phyloP scores from a whole-genome alignment of 2,797 vertebrate species.

The Cheirogaleus major region DNA sequence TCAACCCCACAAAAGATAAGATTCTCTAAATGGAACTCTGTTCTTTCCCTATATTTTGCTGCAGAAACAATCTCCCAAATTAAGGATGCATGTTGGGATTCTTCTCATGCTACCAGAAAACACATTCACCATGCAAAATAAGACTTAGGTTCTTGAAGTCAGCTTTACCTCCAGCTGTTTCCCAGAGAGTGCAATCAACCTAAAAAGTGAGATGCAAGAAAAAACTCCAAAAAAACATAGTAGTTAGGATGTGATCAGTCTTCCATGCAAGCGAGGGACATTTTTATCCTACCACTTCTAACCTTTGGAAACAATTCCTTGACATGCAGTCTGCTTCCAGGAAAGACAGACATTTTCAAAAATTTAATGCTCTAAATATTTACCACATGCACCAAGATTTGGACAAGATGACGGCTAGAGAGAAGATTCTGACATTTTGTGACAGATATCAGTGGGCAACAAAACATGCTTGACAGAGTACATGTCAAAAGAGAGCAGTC shows the following conservation, averaged over 20 bases:
- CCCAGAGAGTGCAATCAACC: conserved; percentile 1
- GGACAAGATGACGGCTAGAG: neutral
- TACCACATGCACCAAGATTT: conserved; percentile 75
- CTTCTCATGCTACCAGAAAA: conserved; percentile 51
- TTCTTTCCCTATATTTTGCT: neutral
- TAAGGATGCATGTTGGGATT: conserved; percentile 70
- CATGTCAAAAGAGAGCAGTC: conserved; percentile 56
- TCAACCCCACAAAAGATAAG: neutral
- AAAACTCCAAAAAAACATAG: neutral
- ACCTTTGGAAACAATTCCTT: conserved; percentile 55
- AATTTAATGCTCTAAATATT: conserved; percentile 11
- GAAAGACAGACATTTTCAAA: conserved; percentile 51
- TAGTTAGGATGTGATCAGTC: conserved; percentile 9
- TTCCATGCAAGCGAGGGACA: conserved; percentile 69
- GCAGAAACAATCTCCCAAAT: conserved; percentile 57
- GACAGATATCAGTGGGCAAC: neutral
- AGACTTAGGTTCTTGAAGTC: neutral
- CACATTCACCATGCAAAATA: conserved; percentile 21
- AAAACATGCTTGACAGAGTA: conserved; percentile 33
- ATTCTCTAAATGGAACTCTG: neutral
- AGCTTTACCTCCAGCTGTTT: conserved; percentile 23
- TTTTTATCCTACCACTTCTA: conserved; percentile 26
- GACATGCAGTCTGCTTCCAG: conserved; percentile 68
- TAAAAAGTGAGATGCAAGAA: conserved; percentile 53
- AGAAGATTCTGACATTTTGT: conserved; percentile 35